Conservation (phyloP, 1,140 invertebrate genomes). For the Cherax quadricarinatus region DNA sequence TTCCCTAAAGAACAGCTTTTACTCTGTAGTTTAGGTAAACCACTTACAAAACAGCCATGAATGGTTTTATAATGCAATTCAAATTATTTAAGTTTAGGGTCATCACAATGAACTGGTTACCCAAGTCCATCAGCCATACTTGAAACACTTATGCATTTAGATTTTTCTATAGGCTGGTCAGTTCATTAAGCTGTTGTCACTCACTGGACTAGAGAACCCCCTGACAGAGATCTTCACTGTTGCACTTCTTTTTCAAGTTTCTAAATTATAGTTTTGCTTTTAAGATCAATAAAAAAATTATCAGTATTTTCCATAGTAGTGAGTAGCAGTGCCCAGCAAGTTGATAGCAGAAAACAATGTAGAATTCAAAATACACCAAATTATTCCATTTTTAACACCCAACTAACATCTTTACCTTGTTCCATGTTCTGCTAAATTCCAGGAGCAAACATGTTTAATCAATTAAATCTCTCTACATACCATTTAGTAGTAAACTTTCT, state of each 20-base stretch:
- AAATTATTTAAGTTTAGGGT: too few relatives aligned
- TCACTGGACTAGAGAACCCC: background rate
- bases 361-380: constrained; percentile 1
- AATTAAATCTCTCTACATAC: background rate
- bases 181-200: background rate
- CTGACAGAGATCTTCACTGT: background rate
- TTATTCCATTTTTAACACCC: background rate
- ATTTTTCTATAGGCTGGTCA: too few relatives aligned
- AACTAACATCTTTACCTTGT: background rate
- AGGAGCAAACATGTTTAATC: background rate
- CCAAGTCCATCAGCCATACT: too few relatives aligned
- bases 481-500: background rate
- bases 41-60: too few relatives aligned
- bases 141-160: too few relatives aligned
- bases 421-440: background rate
- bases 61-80: too few relatives aligned
- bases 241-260: background rate
- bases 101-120: too few relatives aligned
- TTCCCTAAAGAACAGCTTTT: too few relatives aligned
- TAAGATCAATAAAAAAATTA: too few relatives aligned
- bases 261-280: too few relatives aligned
- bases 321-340: background rate
- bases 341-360: background rate
- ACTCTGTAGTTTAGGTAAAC: too few relatives aligned
- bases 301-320: background rate